Conservation (phyloP, 2,797 vertebrate genomes). For the Sebastiscus albofasciatus region DNA sequence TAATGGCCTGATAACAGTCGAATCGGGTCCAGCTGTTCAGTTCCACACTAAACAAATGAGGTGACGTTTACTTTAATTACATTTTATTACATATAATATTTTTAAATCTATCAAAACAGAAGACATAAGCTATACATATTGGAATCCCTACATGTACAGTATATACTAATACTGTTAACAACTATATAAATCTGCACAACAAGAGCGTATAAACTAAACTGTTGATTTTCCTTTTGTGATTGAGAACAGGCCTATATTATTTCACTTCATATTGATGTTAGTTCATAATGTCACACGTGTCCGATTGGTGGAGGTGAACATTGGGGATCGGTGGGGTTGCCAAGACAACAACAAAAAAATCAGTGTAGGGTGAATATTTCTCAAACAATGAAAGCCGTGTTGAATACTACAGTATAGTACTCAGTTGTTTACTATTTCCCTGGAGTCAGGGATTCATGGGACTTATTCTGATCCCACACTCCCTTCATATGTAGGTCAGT, state of each 20-base stretch:
- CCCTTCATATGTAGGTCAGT: constrained; percentile 21
- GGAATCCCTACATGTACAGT: not conserved
- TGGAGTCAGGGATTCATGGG: not conserved
- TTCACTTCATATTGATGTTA: not conserved
- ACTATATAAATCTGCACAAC: not conserved
- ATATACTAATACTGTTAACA: not conserved
- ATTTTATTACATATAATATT: not conserved
- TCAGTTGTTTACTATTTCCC: not conserved
- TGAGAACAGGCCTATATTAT: not conserved
- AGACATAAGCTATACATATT: not conserved
- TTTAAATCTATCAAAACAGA: not conserved
- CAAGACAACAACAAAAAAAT: not conserved
- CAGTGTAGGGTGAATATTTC: not conserved
- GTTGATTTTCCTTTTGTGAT: not conserved
- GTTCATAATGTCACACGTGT: not conserved
- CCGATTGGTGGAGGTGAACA: not conserved
- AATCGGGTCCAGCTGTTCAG: no score
- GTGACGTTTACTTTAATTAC: not conserved
- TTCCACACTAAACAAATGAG: not conserved
- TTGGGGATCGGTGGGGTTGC: not conserved
- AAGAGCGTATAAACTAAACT: not conserved
- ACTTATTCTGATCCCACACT: not conserved
- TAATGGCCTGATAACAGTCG: no score
- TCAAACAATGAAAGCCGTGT: not conserved
- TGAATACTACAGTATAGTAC: not conserved